phyloP scores from a whole-genome alignment of 2,888 invertebrate genomes.

The Hirtodrosophila cameraria region DNA sequence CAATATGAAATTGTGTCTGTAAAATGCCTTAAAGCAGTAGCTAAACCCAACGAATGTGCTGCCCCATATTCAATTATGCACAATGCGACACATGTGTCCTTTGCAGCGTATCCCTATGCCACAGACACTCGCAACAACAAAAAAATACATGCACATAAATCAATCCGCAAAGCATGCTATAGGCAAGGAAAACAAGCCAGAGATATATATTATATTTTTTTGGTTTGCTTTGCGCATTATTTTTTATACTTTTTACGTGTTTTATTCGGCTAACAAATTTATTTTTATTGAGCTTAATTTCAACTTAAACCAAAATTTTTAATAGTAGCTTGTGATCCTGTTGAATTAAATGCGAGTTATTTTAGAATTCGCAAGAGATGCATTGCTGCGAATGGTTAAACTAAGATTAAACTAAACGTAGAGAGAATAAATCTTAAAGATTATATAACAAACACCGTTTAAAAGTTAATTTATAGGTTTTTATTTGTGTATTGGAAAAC shows the following conservation, averaged over 20 bases:
- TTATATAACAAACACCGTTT: too few species aligned
- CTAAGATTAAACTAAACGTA: too few species aligned
- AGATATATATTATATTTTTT: conserved; percentile 11
- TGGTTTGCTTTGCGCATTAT: conserved; percentile 11
- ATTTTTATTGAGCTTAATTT: not conserved
- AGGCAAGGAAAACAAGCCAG: conserved; percentile 19
- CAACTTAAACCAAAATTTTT: too few species aligned
- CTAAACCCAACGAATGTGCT: conserved; percentile 6
- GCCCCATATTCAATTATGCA: conserved; percentile 61
- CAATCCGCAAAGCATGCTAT: conserved; percentile 44
- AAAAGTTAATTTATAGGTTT: too few species aligned
- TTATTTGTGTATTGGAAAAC: too few species aligned
- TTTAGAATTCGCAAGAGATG: too few species aligned
- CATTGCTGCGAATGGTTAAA: too few species aligned
- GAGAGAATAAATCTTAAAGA: too few species aligned
- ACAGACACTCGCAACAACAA: conserved; percentile 1
- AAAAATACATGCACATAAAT: conserved; percentile 39
- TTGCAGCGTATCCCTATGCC: conserved; percentile 4
- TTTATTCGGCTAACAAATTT: not conserved
- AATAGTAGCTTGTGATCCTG: too few species aligned
- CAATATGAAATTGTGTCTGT: conserved; percentile 44
- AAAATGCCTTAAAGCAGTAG: conserved; percentile 29
- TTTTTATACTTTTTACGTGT: not conserved
- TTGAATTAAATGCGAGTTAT: too few species aligned
- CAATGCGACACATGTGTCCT: conserved; percentile 33